These are phyloP conservation scores for Plodia interpunctella DNA, from an alignment of 1,140 invertebrate genomes.

Conservation along the genomic window DNA sequence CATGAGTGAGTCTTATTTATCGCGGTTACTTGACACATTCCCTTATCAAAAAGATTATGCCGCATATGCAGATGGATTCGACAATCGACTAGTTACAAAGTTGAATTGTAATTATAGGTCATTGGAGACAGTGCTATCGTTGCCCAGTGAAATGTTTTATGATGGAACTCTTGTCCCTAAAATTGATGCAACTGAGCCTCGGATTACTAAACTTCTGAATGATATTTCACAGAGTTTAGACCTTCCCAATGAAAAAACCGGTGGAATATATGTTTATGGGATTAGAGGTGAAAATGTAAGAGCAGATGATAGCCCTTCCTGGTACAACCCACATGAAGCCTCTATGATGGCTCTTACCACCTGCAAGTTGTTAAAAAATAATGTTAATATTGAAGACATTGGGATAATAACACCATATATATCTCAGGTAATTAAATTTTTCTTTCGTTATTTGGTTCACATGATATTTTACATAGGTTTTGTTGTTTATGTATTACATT, in stretches of 20 bases:
- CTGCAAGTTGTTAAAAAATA: conserved; percentile 80
- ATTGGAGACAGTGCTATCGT: conserved; percentile 84
- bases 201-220: conserved; percentile 51
- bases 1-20: conserved; percentile 83
- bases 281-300: conserved; percentile 86
- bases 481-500: no score
- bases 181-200: conserved; percentile 61
- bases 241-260: conserved; percentile 54
- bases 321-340: conserved; percentile 93
- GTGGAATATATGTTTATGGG: conserved; percentile 90
- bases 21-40: conserved; percentile 80
- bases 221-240: conserved; percentile 62
- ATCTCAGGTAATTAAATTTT: conserved; percentile 84
- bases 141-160: conserved; percentile 92
- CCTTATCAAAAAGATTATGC: conserved; percentile 82
- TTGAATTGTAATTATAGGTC: conserved; percentile 88
- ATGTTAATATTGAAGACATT: conserved; percentile 84
- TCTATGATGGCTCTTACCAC: conserved; percentile 80
- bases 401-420: conserved; percentile 96
- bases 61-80: conserved; percentile 76
- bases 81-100: conserved; percentile 84
- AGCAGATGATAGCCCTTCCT: conserved; percentile 88
- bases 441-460: no score
- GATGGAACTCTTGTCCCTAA: conserved; percentile 81
- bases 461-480: no score